Conservation (phyloP, 2,797 vertebrate species). For the Tragopan temminckii region DNA sequence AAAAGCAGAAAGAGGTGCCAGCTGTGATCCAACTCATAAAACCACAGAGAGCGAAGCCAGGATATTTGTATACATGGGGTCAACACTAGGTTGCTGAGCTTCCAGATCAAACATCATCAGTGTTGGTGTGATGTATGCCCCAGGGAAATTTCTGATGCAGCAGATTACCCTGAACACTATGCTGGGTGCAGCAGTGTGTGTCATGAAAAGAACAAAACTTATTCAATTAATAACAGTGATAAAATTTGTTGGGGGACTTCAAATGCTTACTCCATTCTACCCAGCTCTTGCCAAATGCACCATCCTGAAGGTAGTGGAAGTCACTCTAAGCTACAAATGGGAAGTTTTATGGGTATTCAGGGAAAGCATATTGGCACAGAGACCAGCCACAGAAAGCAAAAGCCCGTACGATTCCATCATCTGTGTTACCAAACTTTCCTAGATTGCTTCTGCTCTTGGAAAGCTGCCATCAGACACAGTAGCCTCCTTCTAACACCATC, state of each 20-base stretch:
- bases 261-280: not conserved
- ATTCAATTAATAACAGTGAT: not conserved
- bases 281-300: not conserved
- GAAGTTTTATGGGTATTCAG: slow-evolving; percentile 60
- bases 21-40: not conserved
- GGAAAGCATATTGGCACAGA: slow-evolving; percentile 41
- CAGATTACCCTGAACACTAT: not conserved
- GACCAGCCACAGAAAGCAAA: slow-evolving; percentile 48
- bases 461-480: slow-evolving; percentile 40
- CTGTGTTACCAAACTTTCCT: slow-evolving; percentile 62
- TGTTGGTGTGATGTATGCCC: accelerated
- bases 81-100: not conserved
- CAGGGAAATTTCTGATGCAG: not conserved
- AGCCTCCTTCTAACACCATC: not conserved
- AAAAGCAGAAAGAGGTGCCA: not conserved
- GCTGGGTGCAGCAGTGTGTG: not conserved
- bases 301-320: not conserved
- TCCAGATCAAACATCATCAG: not conserved
- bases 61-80: not conserved
- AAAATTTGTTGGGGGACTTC: not conserved
- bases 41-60: not conserved
- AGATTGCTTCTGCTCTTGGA: slow-evolving; percentile 44
- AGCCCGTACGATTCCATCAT: slow-evolving; percentile 33
- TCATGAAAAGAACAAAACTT: not conserved
- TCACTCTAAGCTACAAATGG: slow-evolving; percentile 35